These are phyloP conservation scores for Parnassius apollo DNA, from an alignment of 2,888 invertebrate genomes.

Conservation along the genomic window DNA sequence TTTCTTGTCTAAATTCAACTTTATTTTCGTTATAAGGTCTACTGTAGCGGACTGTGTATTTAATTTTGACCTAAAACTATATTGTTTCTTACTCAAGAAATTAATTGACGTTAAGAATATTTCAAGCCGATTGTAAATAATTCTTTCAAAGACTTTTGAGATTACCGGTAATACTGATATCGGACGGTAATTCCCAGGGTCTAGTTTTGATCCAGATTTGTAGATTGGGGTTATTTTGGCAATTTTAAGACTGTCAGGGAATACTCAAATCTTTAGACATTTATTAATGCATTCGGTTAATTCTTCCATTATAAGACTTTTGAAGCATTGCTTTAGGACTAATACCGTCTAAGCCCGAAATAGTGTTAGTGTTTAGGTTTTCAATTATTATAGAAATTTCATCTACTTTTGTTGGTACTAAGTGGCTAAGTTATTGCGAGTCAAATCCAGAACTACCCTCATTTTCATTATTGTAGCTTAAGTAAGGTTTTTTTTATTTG, in stretches of 20 bases:
- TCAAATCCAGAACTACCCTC: neutral
- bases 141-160: too few relatives aligned
- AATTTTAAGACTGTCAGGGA: constrained; percentile 26
- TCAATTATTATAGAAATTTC: neutral
- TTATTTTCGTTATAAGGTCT: too few relatives aligned
- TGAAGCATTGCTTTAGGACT: constrained; percentile 25
- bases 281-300: too few relatives aligned
- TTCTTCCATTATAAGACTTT: too few relatives aligned
- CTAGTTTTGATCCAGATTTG: constrained; percentile 21
- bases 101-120: too few relatives aligned
- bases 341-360: too few relatives aligned
- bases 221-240: constrained; percentile 28
- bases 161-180: constrained; percentile 21
- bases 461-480: neutral
- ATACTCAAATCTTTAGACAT: too few relatives aligned
- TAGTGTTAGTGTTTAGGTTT: constrained; percentile 17
- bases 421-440: neutral
- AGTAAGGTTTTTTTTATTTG: neutral
- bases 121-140: too few relatives aligned
- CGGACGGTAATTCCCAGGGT: constrained; percentile 17
- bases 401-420: neutral
- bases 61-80: too few relatives aligned
- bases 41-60: too few relatives aligned
- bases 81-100: too few relatives aligned
- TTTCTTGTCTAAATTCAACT: too few relatives aligned